Evolutionary conservation across 92 coral and sea anemone genomes (phyloP), one percentile per base, ranked within the genome.

Genomic region (Diadumene lineata): DNA sequence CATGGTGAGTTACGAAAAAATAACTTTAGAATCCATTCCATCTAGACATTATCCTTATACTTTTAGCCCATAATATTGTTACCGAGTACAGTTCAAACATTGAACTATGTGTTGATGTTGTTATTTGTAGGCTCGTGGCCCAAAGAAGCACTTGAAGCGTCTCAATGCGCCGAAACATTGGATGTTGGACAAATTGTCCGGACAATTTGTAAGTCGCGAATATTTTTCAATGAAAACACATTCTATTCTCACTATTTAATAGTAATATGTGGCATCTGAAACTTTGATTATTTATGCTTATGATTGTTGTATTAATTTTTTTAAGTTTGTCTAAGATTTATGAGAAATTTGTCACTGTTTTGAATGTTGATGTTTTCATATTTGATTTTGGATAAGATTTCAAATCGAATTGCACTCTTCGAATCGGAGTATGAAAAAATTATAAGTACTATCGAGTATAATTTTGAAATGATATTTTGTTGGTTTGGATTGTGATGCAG

Each of bases 91-190:
- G 70, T 23, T 22, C 43, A 33, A 77, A 32, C 78, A 69, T 84
- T 72, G 50, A 81, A 84, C 72, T 84, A 71, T 31, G 33, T 77
- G 29, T 50, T 62, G 74, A 58, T 69, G 71, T 50, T 65, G 33
- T 83, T 86, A 84, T 92, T 96, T 93, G 50, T 82, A 96, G 99
- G 97, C 97, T 96, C 99, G 99, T 76, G 99, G 99, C 87, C 99
- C 99, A 66, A 96, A 96, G 88, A 96, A 96, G 93, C 99, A 96
- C 69, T 69, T 96, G 53, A 96, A 96, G 90, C 99, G 99, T 84
- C 82, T 96, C 76, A 96, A 96, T 89, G 99, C 99, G 82, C 99
- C 99, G 44, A 90, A 90, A 74, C 99, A 96, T 82, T 96, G 99
- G 99, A 96, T 96, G 99, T 85, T 96, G 86, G 99, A 96, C 84